Evolutionary conservation across 2,113 vertebrate genomes (phyloP).

Genomic region (Choloepus hoffmanni): DNA sequence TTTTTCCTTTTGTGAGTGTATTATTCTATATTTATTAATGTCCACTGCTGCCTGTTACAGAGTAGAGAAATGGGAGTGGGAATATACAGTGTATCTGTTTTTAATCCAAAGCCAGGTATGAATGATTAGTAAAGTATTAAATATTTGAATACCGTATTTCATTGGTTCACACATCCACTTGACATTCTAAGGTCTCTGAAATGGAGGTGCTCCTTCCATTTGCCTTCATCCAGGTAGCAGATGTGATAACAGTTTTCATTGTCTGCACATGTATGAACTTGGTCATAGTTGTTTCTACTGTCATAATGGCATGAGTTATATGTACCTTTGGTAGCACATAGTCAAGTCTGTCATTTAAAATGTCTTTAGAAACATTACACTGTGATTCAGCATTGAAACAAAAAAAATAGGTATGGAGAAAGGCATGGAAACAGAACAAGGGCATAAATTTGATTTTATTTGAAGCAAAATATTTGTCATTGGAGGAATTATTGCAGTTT

Average conservation of each 20-base stretch:
- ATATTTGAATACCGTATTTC: background rate
- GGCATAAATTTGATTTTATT: slow-evolving; percentile 17
- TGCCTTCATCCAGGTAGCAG: background rate
- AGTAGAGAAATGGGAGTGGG: background rate
- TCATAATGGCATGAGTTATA: background rate
- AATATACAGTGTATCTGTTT: background rate
- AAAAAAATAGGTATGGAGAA: background rate
- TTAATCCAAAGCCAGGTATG: background rate
- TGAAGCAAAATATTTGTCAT: background rate
- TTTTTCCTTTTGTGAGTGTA: background rate
- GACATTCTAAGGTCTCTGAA: background rate
- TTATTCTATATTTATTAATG: background rate
- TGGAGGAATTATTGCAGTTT: background rate
- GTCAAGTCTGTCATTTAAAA: background rate
- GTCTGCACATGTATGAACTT: background rate
- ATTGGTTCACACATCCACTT: background rate
- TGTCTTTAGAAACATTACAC: background rate
- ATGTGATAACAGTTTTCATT: background rate
- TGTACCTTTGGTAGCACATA: background rate
- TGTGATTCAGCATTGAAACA: background rate
- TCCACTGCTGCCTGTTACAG: background rate
- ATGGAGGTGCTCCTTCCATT: background rate
- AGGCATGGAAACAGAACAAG: background rate
- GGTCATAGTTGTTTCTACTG: background rate
- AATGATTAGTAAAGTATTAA: background rate